phyloP scores from a whole-genome alignment of 2,888 invertebrate species.

The Melieria picta region DNA sequence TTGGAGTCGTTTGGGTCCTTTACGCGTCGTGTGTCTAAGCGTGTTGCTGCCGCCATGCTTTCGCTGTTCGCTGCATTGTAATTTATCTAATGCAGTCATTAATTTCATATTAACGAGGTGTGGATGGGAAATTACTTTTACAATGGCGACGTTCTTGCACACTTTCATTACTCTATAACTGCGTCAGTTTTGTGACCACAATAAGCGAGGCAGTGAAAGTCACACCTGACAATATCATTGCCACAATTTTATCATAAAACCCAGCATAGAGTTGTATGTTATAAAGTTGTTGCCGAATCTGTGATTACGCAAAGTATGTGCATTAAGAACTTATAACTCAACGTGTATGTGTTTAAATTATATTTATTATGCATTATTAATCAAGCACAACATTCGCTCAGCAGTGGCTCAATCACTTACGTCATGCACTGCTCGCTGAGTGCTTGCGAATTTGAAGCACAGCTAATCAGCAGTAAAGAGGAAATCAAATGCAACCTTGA shows the following conservation, averaged over 20 bases:
- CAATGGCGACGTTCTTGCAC: slow-evolving; percentile 28
- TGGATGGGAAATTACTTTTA: slow-evolving; percentile 62
- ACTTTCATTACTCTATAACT: background rate
- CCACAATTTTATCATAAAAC: background rate
- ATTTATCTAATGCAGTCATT: slow-evolving; percentile 67
- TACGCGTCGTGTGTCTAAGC: background rate
- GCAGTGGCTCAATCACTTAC: too few relatives aligned
- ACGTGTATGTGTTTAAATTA: too few relatives aligned
- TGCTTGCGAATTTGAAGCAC: too few relatives aligned
- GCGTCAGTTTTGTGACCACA: background rate
- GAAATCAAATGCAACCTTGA: too few relatives aligned
- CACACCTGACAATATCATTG: background rate
- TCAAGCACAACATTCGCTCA: too few relatives aligned
- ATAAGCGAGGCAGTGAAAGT: background rate
- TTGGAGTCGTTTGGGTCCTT: background rate
- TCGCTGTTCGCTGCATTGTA: slow-evolving; percentile 42
- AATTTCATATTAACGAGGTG: slow-evolving; percentile 70
- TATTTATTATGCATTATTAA: too few relatives aligned
- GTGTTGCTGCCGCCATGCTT: background rate
- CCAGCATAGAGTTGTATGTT: too few relatives aligned
- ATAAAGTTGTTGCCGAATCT: too few relatives aligned
- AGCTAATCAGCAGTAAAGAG: too few relatives aligned
- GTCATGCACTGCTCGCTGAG: too few relatives aligned
- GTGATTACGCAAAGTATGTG: too few relatives aligned
- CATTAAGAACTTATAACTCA: too few relatives aligned